phyloP scores from a whole-genome alignment of 2,797 vertebrate genomes.

The Buceros bicornis region DNA sequence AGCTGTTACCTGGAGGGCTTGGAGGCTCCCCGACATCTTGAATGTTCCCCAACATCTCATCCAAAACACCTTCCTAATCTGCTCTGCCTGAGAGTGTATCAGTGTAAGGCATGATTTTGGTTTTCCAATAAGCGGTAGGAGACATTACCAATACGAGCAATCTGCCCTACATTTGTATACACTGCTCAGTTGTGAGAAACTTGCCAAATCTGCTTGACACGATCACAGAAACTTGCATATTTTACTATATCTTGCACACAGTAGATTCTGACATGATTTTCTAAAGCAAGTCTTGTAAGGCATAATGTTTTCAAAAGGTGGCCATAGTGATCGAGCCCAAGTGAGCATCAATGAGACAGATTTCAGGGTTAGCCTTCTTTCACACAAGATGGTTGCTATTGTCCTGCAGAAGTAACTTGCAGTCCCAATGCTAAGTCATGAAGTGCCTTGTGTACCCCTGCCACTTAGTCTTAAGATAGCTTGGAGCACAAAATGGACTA shows the following conservation, averaged over 20 bases:
- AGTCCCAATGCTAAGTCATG: background rate
- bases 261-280: background rate
- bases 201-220: background rate
- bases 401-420: background rate
- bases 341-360: background rate
- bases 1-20: background rate
- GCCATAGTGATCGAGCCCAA: background rate
- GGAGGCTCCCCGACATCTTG: background rate
- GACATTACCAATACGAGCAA: background rate
- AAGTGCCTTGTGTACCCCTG: background rate
- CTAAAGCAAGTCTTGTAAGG: background rate
- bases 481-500: background rate
- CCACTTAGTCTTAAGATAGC: background rate
- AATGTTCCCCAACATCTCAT: background rate
- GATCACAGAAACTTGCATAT: background rate
- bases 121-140: accelerated
- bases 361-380: background rate
- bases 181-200: background rate
- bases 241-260: background rate
- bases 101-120: background rate
- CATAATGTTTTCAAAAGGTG: background rate
- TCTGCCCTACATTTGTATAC: background rate
- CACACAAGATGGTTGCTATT: background rate
- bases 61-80: background rate
- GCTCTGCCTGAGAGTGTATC: background rate